phyloP scores from a whole-genome alignment of 2,113 vertebrate genomes.

The Podarcis muralis region DNA sequence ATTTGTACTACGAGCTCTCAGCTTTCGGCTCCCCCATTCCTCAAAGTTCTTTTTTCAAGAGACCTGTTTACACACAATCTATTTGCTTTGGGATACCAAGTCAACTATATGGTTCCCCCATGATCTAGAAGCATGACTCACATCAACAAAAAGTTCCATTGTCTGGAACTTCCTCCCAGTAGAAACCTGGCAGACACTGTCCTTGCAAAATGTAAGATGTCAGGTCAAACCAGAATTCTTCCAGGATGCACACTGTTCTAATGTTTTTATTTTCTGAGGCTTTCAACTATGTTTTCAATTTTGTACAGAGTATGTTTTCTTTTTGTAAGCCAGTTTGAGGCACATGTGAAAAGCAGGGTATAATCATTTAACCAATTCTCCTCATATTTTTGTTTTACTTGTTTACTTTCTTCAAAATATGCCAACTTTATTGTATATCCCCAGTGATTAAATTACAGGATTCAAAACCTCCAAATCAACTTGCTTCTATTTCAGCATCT shows the following conservation, averaged over 20 bases:
- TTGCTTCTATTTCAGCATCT: not conserved
- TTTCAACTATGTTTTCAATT: no score
- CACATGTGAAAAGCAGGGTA: no score
- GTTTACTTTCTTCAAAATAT: not conserved
- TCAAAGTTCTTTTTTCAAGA: not conserved
- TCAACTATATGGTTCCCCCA: not conserved
- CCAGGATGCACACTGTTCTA: not conserved
- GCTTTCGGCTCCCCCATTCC: not conserved
- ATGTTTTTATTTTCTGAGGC: no score
- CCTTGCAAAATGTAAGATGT: no score
- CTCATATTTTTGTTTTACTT: no score
- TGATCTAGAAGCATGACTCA: no score
- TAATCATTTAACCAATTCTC: no score
- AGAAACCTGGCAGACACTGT: no score
- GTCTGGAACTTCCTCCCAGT: no score
- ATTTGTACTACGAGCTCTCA: fast-evolving
- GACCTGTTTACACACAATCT: not conserved
- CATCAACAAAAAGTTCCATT: not conserved
- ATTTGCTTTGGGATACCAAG: not conserved
- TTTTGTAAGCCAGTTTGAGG: not conserved
- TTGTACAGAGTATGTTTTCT: not conserved
- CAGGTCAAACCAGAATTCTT: no score
- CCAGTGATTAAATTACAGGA: not conserved
- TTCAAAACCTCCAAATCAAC: not conserved
- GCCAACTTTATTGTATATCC: not conserved